These are phyloP conservation scores for Graptemys geographica DNA, from an alignment of 2,797 vertebrate species.

Conservation along the genomic window DNA sequence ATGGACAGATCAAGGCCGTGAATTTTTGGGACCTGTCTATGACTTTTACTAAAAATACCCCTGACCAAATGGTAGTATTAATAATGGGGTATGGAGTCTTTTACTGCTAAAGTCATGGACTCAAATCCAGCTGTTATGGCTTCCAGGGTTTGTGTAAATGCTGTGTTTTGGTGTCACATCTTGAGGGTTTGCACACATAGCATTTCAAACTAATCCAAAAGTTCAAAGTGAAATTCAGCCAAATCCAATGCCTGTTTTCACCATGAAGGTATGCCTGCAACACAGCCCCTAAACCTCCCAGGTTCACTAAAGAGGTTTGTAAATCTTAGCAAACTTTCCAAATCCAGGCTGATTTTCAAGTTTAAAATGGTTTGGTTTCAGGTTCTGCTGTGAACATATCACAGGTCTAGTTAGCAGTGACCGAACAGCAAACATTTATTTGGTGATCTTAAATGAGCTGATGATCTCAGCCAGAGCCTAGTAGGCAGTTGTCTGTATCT, in stretches of 20 bases:
- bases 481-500: not conserved
- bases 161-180: not conserved
- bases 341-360: not conserved
- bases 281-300: not conserved
- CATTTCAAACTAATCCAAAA: not conserved
- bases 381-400: not conserved
- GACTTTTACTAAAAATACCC: no score
- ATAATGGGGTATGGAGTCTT: fast-evolving
- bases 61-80: not conserved
- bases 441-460: not conserved
- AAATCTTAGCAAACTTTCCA: not conserved
- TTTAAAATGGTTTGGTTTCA: not conserved
- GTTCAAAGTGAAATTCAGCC: not conserved
- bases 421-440: not conserved
- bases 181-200: not conserved
- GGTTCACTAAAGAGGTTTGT: not conserved
- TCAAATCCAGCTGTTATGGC: not conserved
- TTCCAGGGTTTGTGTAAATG: not conserved
- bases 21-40: no score
- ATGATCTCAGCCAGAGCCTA: not conserved
- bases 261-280: not conserved
- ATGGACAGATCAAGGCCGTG: no score
- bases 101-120: not conserved
- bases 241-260: not conserved
- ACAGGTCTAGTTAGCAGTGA: not conserved